Evolutionary conservation across 2,797 vertebrate genomes (phyloP), one percentile per base, ranked within the genome.

Genomic region (Paratrypauchen microcephalus): DNA sequence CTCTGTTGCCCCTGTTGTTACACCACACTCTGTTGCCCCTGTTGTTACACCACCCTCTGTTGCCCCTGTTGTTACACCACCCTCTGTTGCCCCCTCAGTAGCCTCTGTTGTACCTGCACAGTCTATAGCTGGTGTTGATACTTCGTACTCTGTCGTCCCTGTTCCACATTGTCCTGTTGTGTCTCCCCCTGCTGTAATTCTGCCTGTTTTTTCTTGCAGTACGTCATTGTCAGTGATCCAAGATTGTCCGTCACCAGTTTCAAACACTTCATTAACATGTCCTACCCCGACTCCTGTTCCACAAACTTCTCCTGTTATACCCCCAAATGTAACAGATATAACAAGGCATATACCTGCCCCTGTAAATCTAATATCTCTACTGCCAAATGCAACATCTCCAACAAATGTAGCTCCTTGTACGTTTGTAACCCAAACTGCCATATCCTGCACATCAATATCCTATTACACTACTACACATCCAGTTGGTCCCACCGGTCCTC

Each of bases 361-460:
- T 23, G 68, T 70, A 66, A 82, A 74, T 2, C 0, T 74, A 63
- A 65, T 70, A 13, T 68, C 83, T 50, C 72, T 83, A 56, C 63
- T 74, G 24, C 48, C 73, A 58, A 82, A 73, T 16, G 16, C 62
- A 18, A 30, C 69, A 66, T 58, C 75, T 24, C 60, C 79, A 32
- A 41, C 77, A 74, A 86, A 81, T 62, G 3, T 59, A 54, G 70
- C 80, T 55, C 84, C 89, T 1, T 87, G 82, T 9, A 86, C 88
- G 57, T 89, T 90, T 79, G 89, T 90, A 24, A 91, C 91, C 63
- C 90, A 91, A 52, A 91, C 89, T 21, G 79, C 89, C 61, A 62
- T 91, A 65, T 90, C 90, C 18, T 92, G 91, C 68, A 92, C 89
- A 41, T 90, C 89, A 19, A 92, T 91, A 77, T 89, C 89, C 30